Base-by-base conservation (phyloP, 2,113 vertebrate genomes). In the Sarotherodon lohbergeri region DNA sequence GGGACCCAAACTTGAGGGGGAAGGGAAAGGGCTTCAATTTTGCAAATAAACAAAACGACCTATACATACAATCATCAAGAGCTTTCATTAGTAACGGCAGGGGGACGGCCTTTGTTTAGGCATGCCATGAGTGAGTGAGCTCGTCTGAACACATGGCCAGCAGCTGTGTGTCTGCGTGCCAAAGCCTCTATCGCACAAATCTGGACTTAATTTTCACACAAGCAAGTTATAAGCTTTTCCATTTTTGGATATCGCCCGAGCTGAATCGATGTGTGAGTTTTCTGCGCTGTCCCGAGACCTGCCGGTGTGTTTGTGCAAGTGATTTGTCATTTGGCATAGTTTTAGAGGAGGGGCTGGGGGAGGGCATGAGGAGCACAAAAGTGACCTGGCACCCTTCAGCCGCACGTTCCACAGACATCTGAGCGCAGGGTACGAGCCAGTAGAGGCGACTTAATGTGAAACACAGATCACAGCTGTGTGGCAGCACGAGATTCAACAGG, bases 311-410 rank as follows among this genome's bases (percentile, higher is more conserved):
- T 80, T 24, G 19, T 68, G n/a, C 71, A 80, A 68, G 56, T 16
- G 85, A 90, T 88, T 91, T 87, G 88, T 90, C 84, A 85, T 32
- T 68, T 85, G 36, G 85, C 93, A 94, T 91, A 93, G 78, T 93
- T 95, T 95, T 79, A 86, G 82, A 86, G 50, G 34, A 66, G 17
- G 32, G 61, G 17, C 61, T 36, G 17, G 34, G 17, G 32, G 61
- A 91, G 88, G 93, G 95, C 92, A 95, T 89, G 87, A 79, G 24
- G 80, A 89, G 79, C 52, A 88, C 93, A 94, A 90, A 93, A 80
- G 41, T 9, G 13, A 78, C 66, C 80, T 85, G 86, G 86, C 52
- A 84, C 48, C 41, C 63, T 63, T 87, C 73, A 61, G 36, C 5
- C 4, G 11, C 82, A 63, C 22, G 63, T 71, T 46, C 27, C 81